Conservation (phyloP, 2,113 vertebrate species). For the Collichthys lucidus region DNA sequence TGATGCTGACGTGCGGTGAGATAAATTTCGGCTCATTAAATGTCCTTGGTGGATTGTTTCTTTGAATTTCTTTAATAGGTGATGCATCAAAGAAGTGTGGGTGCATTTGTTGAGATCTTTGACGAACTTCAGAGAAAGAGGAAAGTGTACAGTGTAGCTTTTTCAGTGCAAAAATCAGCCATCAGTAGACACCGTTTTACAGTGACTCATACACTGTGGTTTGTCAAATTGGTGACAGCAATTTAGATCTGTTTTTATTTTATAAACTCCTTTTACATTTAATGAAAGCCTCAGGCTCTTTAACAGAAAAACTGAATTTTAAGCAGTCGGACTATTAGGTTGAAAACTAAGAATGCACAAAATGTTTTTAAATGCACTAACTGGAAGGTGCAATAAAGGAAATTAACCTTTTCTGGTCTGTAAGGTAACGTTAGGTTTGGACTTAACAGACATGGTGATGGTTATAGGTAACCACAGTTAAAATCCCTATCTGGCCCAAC, state of each 20-base stretch:
- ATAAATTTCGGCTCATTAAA: constrained; percentile 34
- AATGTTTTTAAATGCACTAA: background rate
- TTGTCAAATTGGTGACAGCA: background rate
- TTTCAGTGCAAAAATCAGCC: background rate
- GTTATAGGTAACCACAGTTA: no score
- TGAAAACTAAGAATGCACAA: background rate
- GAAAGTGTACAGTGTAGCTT: background rate
- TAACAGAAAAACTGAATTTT: constrained; percentile 33
- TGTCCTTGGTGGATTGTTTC: background rate
- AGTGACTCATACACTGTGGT: background rate
- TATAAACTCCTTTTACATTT: background rate
- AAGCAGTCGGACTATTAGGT: constrained; percentile 33
- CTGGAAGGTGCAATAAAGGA: background rate
- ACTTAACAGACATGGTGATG: background rate
- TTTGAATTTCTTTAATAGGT: constrained; percentile 3
- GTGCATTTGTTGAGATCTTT: background rate
- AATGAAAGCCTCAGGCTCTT: background rate
- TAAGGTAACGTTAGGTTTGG: background rate
- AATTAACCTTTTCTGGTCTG: background rate
- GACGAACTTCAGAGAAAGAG: background rate
- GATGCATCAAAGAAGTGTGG: constrained; percentile 4
- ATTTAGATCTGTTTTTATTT: constrained; percentile 4
- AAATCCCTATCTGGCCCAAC: no score
- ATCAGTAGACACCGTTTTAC: background rate
- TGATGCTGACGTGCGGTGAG: background rate